Evolutionary conservation across 1,140 invertebrate genomes (phyloP).

Genomic region (Drosophila tropicalis): DNA sequence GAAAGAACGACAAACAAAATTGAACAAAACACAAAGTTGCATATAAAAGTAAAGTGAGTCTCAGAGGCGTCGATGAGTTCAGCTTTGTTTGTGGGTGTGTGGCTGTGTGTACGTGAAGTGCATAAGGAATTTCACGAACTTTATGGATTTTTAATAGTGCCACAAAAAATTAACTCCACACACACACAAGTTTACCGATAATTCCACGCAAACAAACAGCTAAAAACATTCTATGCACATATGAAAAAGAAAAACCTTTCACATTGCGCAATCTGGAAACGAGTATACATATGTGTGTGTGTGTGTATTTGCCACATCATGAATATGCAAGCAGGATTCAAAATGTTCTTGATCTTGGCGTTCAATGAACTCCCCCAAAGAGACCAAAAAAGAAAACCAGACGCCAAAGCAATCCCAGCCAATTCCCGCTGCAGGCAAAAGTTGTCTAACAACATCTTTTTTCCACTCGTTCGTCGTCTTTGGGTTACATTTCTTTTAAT

Average conservation of each 20-base stretch:
- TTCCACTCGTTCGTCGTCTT: slow-evolving; percentile 12
- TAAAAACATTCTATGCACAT: slow-evolving; percentile 4
- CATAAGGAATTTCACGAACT: slow-evolving; percentile 43
- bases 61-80: slow-evolving; percentile 13
- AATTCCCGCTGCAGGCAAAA: slow-evolving; percentile 37
- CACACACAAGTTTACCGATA: slow-evolving; percentile 10
- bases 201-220: slow-evolving; percentile 3
- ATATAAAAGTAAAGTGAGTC: slow-evolving; percentile 40
- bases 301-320: slow-evolving; percentile 37
- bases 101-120: slow-evolving; percentile 47
- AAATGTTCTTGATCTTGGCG: slow-evolving; percentile 41
- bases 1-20: slow-evolving; percentile 6
- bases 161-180: slow-evolving; percentile 31
- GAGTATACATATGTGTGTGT: slow-evolving; percentile 13
- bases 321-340: slow-evolving; percentile 51
- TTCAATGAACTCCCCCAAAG: slow-evolving; percentile 64
- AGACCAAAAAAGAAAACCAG: slow-evolving; percentile 41
- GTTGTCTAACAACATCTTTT: slow-evolving; percentile 64
- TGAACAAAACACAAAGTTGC: slow-evolving; percentile 39
- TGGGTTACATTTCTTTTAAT: slow-evolving; percentile 59
- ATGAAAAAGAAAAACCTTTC: slow-evolving; percentile 12
- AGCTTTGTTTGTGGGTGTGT: slow-evolving; percentile 28
- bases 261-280: slow-evolving; percentile 34
- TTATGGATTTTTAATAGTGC: slow-evolving; percentile 61
- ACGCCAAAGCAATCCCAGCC: neutral